These are phyloP conservation scores for Drosophila tanythrix DNA, from an alignment of 2,888 invertebrate species.

Conservation along the genomic window DNA sequence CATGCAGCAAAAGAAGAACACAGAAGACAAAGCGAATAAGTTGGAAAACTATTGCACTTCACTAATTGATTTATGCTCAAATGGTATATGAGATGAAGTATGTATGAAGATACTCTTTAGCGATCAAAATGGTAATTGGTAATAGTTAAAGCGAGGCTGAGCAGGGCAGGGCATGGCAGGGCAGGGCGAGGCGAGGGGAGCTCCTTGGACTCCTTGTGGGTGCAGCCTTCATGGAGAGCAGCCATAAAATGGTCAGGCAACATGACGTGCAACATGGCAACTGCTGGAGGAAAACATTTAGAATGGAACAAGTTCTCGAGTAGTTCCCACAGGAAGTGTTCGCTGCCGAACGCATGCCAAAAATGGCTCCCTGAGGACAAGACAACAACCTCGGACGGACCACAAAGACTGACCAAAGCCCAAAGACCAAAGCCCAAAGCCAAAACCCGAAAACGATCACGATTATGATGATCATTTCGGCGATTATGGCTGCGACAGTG, in stretches of 20 bases:
- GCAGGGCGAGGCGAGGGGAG: background rate
- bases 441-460: conserved; percentile 67
- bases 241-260: conserved; percentile 47
- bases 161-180: too few relatives aligned
- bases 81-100: conserved; percentile 39
- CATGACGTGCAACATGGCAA: conserved; percentile 46
- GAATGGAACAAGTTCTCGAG: conserved; percentile 61
- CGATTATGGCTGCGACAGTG: conserved; percentile 64
- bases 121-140: conserved; percentile 39
- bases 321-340: conserved; percentile 78
- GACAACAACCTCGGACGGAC: conserved; percentile 62
- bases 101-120: conserved; percentile 23
- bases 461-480: conserved; percentile 74
- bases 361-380: conserved; percentile 74
- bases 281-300: conserved; percentile 26
- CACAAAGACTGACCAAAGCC: conserved; percentile 39
- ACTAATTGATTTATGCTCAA: conserved; percentile 72
- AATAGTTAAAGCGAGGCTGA: background rate
- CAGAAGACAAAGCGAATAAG: conserved; percentile 11
- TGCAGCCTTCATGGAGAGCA: conserved; percentile 45
- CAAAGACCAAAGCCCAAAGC: background rate
- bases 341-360: conserved; percentile 74
- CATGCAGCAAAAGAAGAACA: conserved; percentile 39
- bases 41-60: conserved; percentile 63
- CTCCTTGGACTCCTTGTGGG: conserved; percentile 49